Conservation (phyloP, 2,113 vertebrate genomes). For the Acinonyx jubatus region DNA sequence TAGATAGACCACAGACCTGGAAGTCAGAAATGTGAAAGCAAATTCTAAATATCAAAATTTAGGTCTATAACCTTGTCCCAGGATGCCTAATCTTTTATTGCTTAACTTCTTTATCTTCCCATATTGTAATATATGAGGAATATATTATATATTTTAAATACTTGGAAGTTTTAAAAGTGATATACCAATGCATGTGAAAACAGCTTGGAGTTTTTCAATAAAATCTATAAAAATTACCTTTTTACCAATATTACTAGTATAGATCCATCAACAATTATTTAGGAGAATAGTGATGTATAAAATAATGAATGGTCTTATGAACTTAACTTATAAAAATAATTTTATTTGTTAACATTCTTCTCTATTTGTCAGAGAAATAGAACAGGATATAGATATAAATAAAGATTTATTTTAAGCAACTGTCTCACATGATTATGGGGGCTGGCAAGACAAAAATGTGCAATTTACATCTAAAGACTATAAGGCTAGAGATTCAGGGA, state of each 20-base stretch:
- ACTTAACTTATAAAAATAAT: neutral
- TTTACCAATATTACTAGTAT: neutral
- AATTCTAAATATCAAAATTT: neutral
- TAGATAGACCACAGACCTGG: neutral
- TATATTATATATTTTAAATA: neutral
- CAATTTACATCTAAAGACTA: neutral
- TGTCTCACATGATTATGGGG: neutral
- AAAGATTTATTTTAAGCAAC: neutral
- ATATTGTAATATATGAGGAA: neutral
- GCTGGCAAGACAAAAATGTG: neutral
- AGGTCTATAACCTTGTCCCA: neutral
- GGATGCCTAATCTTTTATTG: neutral
- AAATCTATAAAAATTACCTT: neutral
- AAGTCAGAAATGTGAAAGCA: neutral
- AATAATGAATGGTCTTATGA: neutral
- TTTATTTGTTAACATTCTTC: neutral
- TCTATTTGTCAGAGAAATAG: neutral
- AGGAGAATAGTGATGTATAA: neutral
- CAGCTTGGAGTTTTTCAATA: neutral
- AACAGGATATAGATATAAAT: neutral
- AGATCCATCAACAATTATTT: neutral
- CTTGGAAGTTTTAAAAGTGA: neutral
- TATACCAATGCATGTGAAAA: neutral
- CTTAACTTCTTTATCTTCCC: neutral
- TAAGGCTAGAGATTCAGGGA: neutral